Percentiles rank a stretch among this genome's conserved stretches.
Evolutionary conservation across 1,140 invertebrate genomes (phyloP).

Genomic region (Heliothis virescens): DNA sequence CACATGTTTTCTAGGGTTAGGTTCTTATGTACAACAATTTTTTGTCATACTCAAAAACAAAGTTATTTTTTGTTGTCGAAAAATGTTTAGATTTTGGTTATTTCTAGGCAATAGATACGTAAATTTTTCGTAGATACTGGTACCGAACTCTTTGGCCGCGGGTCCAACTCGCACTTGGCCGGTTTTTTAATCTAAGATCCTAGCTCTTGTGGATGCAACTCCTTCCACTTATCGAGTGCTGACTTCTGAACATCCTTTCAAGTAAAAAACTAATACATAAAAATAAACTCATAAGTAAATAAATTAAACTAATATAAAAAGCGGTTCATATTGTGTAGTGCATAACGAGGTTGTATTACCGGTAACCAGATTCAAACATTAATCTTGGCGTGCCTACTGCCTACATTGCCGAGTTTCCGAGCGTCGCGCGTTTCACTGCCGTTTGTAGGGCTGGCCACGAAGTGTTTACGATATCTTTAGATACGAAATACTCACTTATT

Average conservation of each 20-base stretch:
- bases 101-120: too few species aligned
- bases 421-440: conserved; percentile 24
- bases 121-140: too few species aligned
- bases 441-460: conserved; percentile 18
- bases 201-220: background rate
- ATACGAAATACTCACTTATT: too few species aligned
- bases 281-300: background rate
- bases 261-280: too few species aligned
- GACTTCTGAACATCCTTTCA: background rate
- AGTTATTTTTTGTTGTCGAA: too few species aligned
- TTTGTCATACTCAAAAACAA: too few species aligned
- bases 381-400: conserved; percentile 24
- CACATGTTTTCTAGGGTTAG: background rate
- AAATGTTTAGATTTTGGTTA: too few species aligned
- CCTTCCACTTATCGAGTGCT: background rate
- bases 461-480: background rate
- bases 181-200: too few species aligned
- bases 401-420: conserved; percentile 38
- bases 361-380: conserved; percentile 45
- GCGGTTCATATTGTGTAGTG: background rate
- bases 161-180: too few species aligned
- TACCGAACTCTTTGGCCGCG: too few species aligned
- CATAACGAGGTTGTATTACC: conserved; percentile 29
- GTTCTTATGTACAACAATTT: background rate
- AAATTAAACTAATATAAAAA: conserved; percentile 5